phyloP scores from a whole-genome alignment of 2,113 vertebrate species.

The Protobothrops mucrosquamatus region DNA sequence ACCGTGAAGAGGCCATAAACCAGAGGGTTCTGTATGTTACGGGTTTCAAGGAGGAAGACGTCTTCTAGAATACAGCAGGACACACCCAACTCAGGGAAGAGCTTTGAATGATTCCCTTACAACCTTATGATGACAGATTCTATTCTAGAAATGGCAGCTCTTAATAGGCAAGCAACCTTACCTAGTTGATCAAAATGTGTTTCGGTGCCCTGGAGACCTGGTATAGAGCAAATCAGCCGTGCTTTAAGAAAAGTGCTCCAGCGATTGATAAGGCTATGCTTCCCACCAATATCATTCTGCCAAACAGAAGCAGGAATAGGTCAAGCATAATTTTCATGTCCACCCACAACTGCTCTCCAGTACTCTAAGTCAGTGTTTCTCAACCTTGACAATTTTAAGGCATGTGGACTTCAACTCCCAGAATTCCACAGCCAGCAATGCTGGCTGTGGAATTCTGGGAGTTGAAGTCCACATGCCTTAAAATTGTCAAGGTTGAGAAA shows the following conservation, averaged over 20 bases:
- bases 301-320: background rate
- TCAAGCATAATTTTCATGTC: background rate
- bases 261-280: constrained; percentile 83
- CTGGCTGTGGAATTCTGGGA: no score
- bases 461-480: no score
- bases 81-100: background rate
- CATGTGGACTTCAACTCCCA: no score
- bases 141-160: background rate
- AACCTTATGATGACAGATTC: background rate
- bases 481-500: no score
- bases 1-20: constrained; percentile 83
- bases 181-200: constrained; percentile 82
- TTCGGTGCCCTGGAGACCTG: constrained; percentile 73
- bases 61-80: constrained; percentile 71
- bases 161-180: constrained; percentile 44
- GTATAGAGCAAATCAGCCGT: constrained; percentile 80
- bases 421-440: no score
- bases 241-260: constrained; percentile 90
- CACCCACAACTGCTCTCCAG: background rate
- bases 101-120: background rate
- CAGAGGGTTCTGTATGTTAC: constrained; percentile 78
- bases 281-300: constrained; percentile 85
- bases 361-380: no score
- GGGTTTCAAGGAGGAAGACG: constrained; percentile 79
- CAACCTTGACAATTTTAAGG: no score